These are phyloP conservation scores for Axinella damicornis DNA, from an alignment of 37 sponge, comb jelly and placozoan genomes.

Conservation along the genomic window DNA sequence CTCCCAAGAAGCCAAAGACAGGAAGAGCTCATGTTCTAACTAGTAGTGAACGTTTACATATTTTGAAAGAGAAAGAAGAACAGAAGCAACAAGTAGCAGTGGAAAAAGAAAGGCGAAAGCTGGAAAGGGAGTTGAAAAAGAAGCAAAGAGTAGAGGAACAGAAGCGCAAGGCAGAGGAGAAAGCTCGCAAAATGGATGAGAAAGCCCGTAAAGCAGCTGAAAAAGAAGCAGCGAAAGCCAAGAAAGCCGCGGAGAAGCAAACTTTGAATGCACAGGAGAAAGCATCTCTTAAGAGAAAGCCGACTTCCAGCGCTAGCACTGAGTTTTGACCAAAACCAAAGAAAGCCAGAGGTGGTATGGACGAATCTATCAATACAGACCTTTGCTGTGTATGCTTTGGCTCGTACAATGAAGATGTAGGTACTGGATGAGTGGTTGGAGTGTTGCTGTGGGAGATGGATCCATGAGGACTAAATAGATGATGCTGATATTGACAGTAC, in stretches of 20 bases:
- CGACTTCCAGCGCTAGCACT: neutral
- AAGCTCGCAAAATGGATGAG: neutral
- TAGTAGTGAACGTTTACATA: neutral
- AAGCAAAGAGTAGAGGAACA: conserved; percentile 27
- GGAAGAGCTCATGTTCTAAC: conserved; percentile 9
- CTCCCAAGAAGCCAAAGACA: neutral
- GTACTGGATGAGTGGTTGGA: conserved; percentile 35
- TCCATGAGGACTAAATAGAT: conserved; percentile 46
- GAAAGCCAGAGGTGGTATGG: neutral
- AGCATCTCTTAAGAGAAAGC: neutral
- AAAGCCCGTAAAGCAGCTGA: conserved; percentile 3
- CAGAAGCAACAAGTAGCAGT: neutral
- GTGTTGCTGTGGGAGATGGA: conserved; percentile 46
- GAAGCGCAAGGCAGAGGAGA: conserved; percentile 8
- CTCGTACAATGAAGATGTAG: conserved; percentile 23
- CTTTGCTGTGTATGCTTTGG: conserved; percentile 39
- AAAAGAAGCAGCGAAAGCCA: neutral
- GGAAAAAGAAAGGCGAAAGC: conserved; percentile 16
- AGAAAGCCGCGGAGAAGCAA: neutral
- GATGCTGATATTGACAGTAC: neutral
- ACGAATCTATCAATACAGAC: neutral
- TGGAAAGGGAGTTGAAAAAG: conserved; percentile 1
- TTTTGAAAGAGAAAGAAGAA: conserved; percentile 25
- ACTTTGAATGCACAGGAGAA: neutral
- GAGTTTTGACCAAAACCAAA: neutral